Base-by-base conservation (phyloP, 2,888 invertebrate genomes). In the Spodoptera picta region DNA sequence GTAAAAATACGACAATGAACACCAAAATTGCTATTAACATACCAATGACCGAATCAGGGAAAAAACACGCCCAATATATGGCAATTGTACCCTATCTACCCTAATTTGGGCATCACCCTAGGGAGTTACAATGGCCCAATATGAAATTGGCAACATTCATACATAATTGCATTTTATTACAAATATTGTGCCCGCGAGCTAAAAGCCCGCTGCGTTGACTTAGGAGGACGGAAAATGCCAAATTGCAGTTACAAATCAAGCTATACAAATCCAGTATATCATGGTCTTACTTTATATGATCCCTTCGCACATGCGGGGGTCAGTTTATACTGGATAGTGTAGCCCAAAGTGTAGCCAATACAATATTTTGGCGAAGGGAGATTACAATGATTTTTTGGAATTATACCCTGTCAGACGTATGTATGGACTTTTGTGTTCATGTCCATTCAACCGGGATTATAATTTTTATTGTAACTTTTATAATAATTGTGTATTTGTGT, bases 81-180 rank as follows among this genome's bases (percentile, higher is more conserved):
- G 65, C 52, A 56, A 68, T 51, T 65, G 52, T 59, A 24, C 69
- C 71, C 60, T 67, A 76, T 69, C 69, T 67, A 68, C 69, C 74
- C 69, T 70, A 70, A 77, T 79, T 80, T 78, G 80, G 85, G 82
- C 75, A 75, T 36, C 61, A 58, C 82, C 85, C 83, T 60, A 60
- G 82, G 85, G 88, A 71, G 79, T 72, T 75, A 84, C 84, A 89
- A 87, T 84, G 84, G 83, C 82, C 82, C 79, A 69, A 84, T 87
- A 87, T 87, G 82, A 89, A 91, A 90, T 90, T 89, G 89, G 88
- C 90, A 87, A 87, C 85, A 87, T 87, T 86, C 83, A 80, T 75
- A 70, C 82, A 87, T 91, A 92, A 90, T 90, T 90, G 79, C 79
- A 78, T 80, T 79, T 80, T 78, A 80, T 79, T 80, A 80, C 67